phyloP scores from a whole-genome alignment of 2,797 vertebrate species.

The Lophotriccus pileatus region DNA sequence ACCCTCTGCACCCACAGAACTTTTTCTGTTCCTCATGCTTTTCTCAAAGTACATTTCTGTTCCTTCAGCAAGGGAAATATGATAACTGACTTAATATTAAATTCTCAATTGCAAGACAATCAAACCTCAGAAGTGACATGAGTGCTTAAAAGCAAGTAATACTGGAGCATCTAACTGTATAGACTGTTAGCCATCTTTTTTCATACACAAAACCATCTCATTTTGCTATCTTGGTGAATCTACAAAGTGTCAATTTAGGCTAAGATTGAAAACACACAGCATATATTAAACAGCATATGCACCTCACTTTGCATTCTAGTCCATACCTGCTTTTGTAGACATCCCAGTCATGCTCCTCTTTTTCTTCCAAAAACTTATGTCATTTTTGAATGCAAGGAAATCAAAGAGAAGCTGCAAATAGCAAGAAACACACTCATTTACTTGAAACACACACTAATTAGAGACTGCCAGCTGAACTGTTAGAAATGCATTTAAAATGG shows the following conservation, averaged over 20 bases:
- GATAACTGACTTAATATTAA: background rate
- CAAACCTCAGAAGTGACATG: background rate
- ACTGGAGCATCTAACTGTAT: background rate
- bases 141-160: background rate
- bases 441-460: background rate
- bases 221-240: background rate
- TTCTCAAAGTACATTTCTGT: background rate
- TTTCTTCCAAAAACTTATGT: conserved; percentile 92
- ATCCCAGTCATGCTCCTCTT: conserved; percentile 92
- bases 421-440: background rate
- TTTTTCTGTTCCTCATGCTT: background rate
- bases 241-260: background rate
- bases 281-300: fast-evolving
- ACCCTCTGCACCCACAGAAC: background rate
- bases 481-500: background rate
- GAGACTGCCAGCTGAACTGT: background rate
- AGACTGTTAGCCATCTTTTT: background rate
- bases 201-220: background rate
- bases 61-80: background rate
- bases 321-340: conserved; percentile 90
- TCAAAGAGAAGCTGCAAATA: conserved; percentile 90
- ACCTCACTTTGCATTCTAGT: background rate
- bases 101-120: background rate
- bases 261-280: background rate
- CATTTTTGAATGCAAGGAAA: conserved; percentile 95